Base-by-base conservation (phyloP, 2,888 invertebrate genomes). In the Embidobia sp. region DNA sequence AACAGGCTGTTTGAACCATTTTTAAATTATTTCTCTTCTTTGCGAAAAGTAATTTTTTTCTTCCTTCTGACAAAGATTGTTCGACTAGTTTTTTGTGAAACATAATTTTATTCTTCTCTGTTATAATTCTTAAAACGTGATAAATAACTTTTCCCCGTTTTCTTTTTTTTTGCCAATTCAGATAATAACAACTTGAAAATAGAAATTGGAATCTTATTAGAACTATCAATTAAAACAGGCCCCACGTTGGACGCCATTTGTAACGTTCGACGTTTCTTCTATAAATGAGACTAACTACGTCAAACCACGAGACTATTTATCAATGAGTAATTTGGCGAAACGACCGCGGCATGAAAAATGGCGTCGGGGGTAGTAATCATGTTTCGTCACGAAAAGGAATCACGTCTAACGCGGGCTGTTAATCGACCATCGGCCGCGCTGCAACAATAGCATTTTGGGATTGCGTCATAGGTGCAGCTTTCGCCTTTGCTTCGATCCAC, bases 341-440 rank as follows among this genome's bases (percentile, higher is more conserved):
- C 42, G 63, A 61, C 42, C 49, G 57, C 5, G 16, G 19, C 49
- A 69, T 75, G 75, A 75, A 69, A 69, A 75, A 75, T 69, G 69
- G 75, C 63, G 46, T 55, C 61, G 61, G 18, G 61, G 31, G 37
- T 46, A 61, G 69, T 57, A 75, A 75, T 75, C 75, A 69, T 63
- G 75, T 75, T 75, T 64, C 75, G 75, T 75, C 75, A 75, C 69
- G 75, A 75, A 69, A 69, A 69, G 63, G 75, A 55, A 75, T 75
- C 61, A 42, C 55, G 72, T 72, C 72, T 72, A 64, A 26, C 53
- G 29, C 61, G 22, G 33, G 48, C 46, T 18, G 69, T 70, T 64
- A 64, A 76, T 64, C 75, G 75, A 61, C 26, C 61, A 75, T 53
- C 74, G 53, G 59, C 35, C 19, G 31, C 44, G 61, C 37, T 40